Evolutionary conservation across 2,888 invertebrate species (phyloP).

Genomic region (Thumatha senex): DNA sequence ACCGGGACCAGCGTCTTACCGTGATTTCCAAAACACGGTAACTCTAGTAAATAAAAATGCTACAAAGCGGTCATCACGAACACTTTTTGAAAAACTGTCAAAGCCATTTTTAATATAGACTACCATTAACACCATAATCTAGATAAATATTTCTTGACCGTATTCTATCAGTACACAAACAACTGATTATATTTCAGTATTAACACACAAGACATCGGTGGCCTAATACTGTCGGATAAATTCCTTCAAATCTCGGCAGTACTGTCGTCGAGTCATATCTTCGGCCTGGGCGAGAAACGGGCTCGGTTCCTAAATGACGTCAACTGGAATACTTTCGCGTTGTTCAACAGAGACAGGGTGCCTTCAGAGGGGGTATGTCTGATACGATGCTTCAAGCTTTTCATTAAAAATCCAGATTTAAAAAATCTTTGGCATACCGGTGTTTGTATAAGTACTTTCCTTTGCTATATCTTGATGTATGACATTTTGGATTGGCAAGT

Average conservation of each 20-base stretch:
- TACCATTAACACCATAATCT: too few relatives aligned
- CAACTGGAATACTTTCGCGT: constrained; percentile 87
- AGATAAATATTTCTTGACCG: too few relatives aligned
- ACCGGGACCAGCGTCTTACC: too few relatives aligned
- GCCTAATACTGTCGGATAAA: constrained; percentile 89
- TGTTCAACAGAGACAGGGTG: constrained; percentile 87
- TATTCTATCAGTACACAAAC: background rate
- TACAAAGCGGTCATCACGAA: too few relatives aligned
- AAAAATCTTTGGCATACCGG: background rate
- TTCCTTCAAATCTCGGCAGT: constrained; percentile 87
- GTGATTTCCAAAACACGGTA: too few relatives aligned
- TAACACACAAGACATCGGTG: constrained; percentile 86
- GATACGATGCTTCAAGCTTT: background rate
- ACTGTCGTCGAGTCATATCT: constrained; percentile 86
- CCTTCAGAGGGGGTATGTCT: constrained; percentile 85
- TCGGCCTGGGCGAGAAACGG: constrained; percentile 90
- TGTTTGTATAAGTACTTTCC: too few relatives aligned
- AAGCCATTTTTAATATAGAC: too few relatives aligned
- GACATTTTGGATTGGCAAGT: too few relatives aligned
- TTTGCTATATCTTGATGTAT: too few relatives aligned
- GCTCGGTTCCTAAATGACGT: constrained; percentile 84
- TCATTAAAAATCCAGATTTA: background rate
- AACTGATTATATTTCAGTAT: constrained; percentile 80
- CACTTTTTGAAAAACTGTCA: too few relatives aligned
- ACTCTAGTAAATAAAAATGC: too few relatives aligned